Evolutionary conservation across 2,888 invertebrate species (phyloP), one percentile per base, ranked within the genome.

Genomic region (Glomeris marginata): DNA sequence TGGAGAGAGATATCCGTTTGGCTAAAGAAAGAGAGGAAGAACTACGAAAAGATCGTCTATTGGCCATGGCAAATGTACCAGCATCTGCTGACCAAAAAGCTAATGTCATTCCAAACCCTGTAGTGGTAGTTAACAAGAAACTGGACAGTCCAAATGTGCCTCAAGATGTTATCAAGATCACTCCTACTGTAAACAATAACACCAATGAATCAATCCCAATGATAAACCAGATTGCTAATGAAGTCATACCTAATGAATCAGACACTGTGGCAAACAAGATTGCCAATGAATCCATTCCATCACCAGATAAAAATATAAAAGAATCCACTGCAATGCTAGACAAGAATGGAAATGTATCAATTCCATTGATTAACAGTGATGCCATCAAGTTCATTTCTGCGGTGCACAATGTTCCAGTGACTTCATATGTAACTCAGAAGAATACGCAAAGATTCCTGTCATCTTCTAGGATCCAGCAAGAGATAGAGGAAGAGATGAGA

Each of bases 401-500:
- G n/a, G n/a, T n/a, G n/a, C n/a, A n/a, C n/a, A n/a, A n/a, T n/a
- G n/a, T n/a, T n/a, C n/a, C n/a, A n/a, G n/a, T n/a, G n/a, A n/a
- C n/a, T n/a, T n/a, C n/a, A n/a, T n/a, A n/a, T n/a, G n/a, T n/a
- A n/a, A n/a, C n/a, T n/a, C n/a, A n/a, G n/a, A n/a, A n/a, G n/a
- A n/a, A n/a, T n/a, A n/a, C n/a, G n/a, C n/a, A n/a, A n/a, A n/a
- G n/a, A n/a, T n/a, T n/a, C n/a, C n/a, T 65, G 62, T 72, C 73
- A 15, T 71, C 73, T 20, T 69, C 67, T 56, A 77, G 86, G 66
- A 86, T 91, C 66, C 88, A 90, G 69, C 77, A 80, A 63, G 90
- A 91, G 74, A 87, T 91, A 61, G 79, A 81, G 61, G 84, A 85
- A 69, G 85, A 84, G 53, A 80, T 81, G 48, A 79, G 84, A 62